These are phyloP conservation scores for Discoglossus pictus DNA, from an alignment of 2,797 vertebrate species.

Conservation along the genomic window DNA sequence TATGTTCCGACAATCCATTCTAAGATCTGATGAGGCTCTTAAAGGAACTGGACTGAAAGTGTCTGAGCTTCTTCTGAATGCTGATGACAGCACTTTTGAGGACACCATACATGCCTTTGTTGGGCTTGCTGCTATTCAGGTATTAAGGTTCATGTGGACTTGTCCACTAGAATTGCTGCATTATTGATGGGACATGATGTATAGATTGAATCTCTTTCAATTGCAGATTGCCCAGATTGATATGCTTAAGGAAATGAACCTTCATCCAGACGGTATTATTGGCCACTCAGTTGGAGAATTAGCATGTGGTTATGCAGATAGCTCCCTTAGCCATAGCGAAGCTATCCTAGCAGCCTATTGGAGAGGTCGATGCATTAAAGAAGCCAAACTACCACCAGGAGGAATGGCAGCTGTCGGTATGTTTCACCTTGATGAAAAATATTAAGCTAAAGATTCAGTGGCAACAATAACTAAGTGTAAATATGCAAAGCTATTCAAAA, in stretches of 20 bases:
- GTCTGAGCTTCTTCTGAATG: conserved; percentile 79
- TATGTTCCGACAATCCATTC: conserved; percentile 83
- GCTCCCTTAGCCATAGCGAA: conserved; percentile 85
- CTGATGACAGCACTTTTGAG: conserved; percentile 83
- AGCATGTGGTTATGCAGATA: conserved; percentile 91
- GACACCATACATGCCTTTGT: conserved; percentile 89
- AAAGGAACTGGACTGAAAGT: conserved; percentile 83
- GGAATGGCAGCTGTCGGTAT: conserved; percentile 96
- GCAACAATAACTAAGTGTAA: too few relatives aligned
- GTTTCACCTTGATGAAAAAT: too few relatives aligned
- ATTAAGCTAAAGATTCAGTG: too few relatives aligned
- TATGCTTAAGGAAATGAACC: conserved; percentile 81
- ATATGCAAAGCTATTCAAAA: too few relatives aligned
- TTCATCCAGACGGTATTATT: conserved; percentile 88
- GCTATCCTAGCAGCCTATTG: conserved; percentile 89
- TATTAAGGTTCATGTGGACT: conserved; percentile 52
- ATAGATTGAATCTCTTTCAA: too few relatives aligned
- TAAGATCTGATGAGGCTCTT: conserved; percentile 81
- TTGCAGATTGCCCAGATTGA: conserved; percentile 91
- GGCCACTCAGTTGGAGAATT: conserved; percentile 95
- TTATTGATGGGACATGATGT: not conserved
- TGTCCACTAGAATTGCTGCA: too few relatives aligned
- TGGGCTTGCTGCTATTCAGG: conserved; percentile 93
- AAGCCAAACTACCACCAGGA: conserved; percentile 84
- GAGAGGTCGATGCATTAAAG: conserved; percentile 91